Conservation (phyloP, 2,113 vertebrate species). For the Dolichotis patagonum region DNA sequence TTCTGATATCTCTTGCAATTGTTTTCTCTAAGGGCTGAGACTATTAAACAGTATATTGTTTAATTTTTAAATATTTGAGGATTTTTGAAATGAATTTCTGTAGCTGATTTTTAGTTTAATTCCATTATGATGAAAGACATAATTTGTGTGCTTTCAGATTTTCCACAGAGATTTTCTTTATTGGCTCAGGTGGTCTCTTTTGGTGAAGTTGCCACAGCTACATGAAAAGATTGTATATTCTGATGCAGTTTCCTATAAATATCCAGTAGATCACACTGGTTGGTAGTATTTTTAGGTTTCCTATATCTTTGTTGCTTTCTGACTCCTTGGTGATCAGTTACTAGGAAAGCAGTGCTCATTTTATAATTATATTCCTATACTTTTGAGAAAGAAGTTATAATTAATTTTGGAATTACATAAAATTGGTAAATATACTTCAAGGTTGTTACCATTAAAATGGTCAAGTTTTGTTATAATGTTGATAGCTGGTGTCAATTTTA, state of each 20-base stretch:
- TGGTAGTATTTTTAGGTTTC: background rate
- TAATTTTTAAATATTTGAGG: background rate
- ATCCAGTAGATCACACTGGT: background rate
- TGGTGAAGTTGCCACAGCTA: background rate
- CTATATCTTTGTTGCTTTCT: background rate
- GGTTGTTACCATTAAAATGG: background rate
- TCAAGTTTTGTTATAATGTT: slow-evolving; percentile 13
- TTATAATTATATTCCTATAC: background rate
- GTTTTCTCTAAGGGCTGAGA: background rate
- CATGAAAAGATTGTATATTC: background rate
- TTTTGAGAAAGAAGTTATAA: background rate
- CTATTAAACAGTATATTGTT: slow-evolving; percentile 31
- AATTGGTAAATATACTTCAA: slow-evolving; percentile 23
- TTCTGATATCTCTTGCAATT: background rate
- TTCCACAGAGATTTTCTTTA: background rate
- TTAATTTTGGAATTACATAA: slow-evolving; percentile 40
- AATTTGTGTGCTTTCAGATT: background rate
- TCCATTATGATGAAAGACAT: background rate
- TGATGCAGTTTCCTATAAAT: background rate
- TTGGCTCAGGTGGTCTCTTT: background rate
- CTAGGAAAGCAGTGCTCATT: background rate
- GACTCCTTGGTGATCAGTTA: background rate
- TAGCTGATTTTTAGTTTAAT: background rate
- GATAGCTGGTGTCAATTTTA: background rate
- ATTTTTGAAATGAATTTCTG: background rate